Evolutionary conservation across 2,113 vertebrate species (phyloP).

Genomic region (Microtus montanus): DNA sequence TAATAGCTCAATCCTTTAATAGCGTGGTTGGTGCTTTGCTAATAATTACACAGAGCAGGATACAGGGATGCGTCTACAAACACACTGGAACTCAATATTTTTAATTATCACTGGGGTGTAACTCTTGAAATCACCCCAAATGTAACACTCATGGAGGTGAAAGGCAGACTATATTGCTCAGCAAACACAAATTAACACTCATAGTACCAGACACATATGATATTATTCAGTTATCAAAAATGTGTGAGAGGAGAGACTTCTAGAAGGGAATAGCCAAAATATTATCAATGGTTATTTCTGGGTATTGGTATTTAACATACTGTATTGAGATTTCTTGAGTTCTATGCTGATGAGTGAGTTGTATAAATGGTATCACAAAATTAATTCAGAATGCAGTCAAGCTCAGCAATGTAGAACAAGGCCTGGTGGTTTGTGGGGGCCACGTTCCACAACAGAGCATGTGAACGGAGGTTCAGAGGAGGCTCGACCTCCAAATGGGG

Average conservation of each 20-base stretch:
- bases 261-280: constrained; percentile 11
- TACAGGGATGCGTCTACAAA: neutral
- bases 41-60: constrained; percentile 2
- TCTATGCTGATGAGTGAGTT: neutral
- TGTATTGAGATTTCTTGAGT: neutral
- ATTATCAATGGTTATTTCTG: neutral
- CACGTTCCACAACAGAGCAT: neutral
- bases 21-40: neutral
- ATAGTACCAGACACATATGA: neutral
- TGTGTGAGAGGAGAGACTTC: neutral
- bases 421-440: neutral
- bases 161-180: constrained; percentile 11
- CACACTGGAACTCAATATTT: neutral
- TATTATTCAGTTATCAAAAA: neutral
- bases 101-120: neutral
- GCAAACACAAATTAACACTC: neutral
- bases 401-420: neutral
- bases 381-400: neutral
- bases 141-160: neutral
- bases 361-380: neutral
- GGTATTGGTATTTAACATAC: neutral
- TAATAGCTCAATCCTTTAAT: neutral
- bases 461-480: neutral
- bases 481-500: neutral
- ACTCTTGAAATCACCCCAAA: constrained; percentile 6